These are phyloP conservation scores for Hyles vespertilio DNA, from an alignment of 1,140 invertebrate species.

Conservation along the genomic window DNA sequence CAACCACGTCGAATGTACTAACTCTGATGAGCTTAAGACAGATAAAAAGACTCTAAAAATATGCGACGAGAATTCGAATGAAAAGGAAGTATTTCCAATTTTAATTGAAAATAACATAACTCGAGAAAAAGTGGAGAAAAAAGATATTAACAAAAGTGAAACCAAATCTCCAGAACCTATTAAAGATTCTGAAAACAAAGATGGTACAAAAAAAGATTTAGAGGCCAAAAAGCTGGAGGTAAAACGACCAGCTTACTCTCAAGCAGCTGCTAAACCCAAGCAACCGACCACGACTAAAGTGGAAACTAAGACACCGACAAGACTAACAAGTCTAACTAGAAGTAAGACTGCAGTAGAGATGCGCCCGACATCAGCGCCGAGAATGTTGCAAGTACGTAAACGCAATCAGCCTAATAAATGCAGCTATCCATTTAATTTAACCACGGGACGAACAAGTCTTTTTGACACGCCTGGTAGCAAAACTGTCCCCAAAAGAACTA, in stretches of 20 bases:
- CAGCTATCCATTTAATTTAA: slow-evolving; percentile 73
- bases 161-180: neutral
- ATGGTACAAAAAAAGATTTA: neutral
- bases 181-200: neutral
- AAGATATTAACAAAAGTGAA: neutral
- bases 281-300: slow-evolving; percentile 47
- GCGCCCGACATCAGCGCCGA: slow-evolving; percentile 35
- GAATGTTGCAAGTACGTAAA: slow-evolving; percentile 44
- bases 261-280: slow-evolving; percentile 75
- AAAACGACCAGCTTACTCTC: slow-evolving; percentile 62
- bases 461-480: slow-evolving; percentile 54
- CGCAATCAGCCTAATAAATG: slow-evolving; percentile 59
- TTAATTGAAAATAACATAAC: neutral
- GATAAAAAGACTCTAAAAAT: too few species aligned
- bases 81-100: too few species aligned
- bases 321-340: slow-evolving; percentile 49
- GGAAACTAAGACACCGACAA: slow-evolving; percentile 37
- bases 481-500: slow-evolving; percentile 38
- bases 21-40: too few species aligned
- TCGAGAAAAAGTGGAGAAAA: neutral
- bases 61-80: too few species aligned
- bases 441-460: slow-evolving; percentile 64
- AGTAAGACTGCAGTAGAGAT: slow-evolving; percentile 78
- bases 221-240: slow-evolving; percentile 4
- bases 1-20: slow-evolving; percentile 1